Conservation (phyloP, 2,888 invertebrate genomes). For the Chydorus sphaericus region DNA sequence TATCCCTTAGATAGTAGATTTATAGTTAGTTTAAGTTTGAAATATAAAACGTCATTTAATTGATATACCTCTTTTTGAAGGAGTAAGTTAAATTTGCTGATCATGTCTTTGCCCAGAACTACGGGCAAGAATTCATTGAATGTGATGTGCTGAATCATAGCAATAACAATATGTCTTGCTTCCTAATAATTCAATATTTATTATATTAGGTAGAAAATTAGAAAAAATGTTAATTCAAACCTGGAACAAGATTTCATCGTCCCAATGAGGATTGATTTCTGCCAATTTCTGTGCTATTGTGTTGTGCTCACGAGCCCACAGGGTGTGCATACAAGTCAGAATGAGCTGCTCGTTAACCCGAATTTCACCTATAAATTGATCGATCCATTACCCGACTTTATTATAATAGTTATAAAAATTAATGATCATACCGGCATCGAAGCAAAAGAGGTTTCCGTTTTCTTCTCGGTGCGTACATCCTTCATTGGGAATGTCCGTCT, state of each 20-base stretch:
- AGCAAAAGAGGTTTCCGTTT: constrained; percentile 78
- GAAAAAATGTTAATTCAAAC: constrained; percentile 27
- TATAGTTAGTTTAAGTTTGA: not conserved
- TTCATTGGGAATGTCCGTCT: constrained; percentile 78
- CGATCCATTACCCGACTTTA: not conserved
- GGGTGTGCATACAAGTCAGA: constrained; percentile 76
- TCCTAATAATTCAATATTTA: constrained; percentile 34
- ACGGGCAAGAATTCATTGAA: constrained; percentile 83
- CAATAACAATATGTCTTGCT: constrained; percentile 65
- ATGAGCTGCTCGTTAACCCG: constrained; percentile 83
- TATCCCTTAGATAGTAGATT: constrained; percentile 38
- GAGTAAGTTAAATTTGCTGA: constrained; percentile 76
- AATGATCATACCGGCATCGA: constrained; percentile 57
- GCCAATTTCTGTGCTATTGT: constrained; percentile 58
- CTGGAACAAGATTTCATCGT: constrained; percentile 80
- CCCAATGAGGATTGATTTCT: constrained; percentile 79
- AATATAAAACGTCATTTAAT: not conserved
- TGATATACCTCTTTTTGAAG: constrained; percentile 54
- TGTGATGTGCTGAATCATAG: constrained; percentile 75
- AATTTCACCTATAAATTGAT: constrained; percentile 52
- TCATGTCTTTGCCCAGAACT: constrained; percentile 72
- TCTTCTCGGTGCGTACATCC: constrained; percentile 63
- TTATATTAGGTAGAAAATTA: not conserved
- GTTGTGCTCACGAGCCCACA: constrained; percentile 84
- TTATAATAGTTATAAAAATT: not conserved